Percentiles rank a stretch among this genome's conserved stretches.
phyloP scores from a whole-genome alignment of 2,113 vertebrate species.

The Excalfactoria chinensis region DNA sequence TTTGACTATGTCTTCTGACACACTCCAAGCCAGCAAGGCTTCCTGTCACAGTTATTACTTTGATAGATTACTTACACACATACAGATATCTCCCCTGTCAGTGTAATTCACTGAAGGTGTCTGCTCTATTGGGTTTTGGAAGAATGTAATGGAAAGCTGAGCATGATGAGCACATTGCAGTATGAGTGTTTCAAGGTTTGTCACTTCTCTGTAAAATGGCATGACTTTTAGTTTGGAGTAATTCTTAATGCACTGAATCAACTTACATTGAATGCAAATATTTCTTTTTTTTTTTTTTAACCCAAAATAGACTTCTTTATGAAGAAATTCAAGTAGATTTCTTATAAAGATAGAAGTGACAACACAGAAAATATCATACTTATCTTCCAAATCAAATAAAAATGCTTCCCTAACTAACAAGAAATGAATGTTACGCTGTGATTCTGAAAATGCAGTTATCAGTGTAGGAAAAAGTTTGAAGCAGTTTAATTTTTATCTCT shows the following conservation, averaged over 20 bases:
- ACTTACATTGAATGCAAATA: not conserved
- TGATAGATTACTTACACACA: not conserved
- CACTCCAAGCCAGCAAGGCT: not conserved
- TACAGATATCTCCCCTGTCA: not conserved
- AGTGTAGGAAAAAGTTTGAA: not conserved
- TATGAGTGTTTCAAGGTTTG: not conserved
- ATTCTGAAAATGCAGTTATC: not conserved
- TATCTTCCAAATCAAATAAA: not conserved
- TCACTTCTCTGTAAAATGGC: not conserved
- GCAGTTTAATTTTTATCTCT: not conserved
- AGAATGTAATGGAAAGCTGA: not conserved
- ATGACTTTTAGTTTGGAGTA: not conserved
- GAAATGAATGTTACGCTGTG: not conserved
- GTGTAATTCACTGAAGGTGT: not conserved
- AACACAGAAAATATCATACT: not conserved
- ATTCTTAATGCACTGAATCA: not conserved
- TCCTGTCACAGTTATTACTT: not conserved
- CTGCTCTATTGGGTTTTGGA: not conserved
- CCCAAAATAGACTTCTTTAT: not conserved
- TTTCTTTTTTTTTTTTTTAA: not conserved
- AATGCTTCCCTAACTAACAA: not conserved
- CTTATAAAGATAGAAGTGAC: not conserved
- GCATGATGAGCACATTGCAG: not conserved
- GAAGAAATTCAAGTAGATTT: too few relatives aligned
- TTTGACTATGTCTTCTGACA: not conserved